phyloP scores from a whole-genome alignment of 2,888 invertebrate species.

The Phrixothrix hirtus region DNA sequence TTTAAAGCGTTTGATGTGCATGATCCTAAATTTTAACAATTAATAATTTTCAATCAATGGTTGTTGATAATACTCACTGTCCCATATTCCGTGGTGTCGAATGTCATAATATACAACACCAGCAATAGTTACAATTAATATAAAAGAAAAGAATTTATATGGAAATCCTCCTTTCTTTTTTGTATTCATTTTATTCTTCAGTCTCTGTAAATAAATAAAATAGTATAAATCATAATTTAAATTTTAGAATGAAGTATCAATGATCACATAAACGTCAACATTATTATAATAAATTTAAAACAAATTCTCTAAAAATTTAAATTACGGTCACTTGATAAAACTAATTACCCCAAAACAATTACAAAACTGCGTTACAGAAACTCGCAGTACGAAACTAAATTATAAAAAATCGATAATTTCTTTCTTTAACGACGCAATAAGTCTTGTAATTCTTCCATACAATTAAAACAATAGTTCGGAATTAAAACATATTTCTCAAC shows the following conservation, averaged over 20 bases:
- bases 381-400: too few species aligned
- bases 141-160: constrained; percentile 67
- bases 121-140: constrained; percentile 63
- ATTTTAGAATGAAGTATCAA: too few species aligned
- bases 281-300: too few species aligned
- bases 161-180: constrained; percentile 57
- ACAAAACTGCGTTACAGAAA: too few species aligned
- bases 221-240: too few species aligned
- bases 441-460: too few species aligned
- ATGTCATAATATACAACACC: constrained; percentile 69
- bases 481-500: neutral
- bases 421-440: too few species aligned
- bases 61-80: constrained; percentile 62
- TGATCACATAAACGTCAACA: too few species aligned
- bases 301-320: too few species aligned
- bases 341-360: neutral
- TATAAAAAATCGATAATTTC: too few species aligned
- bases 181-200: constrained; percentile 56
- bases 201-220: constrained; percentile 27
- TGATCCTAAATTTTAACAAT: constrained; percentile 57
- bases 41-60: neutral
- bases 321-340: too few species aligned
- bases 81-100: constrained; percentile 68
- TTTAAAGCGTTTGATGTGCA: constrained; percentile 67
- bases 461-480: neutral